These are phyloP conservation scores for Bicyclus anynana DNA, from an alignment of 1,140 invertebrate species.

Conservation along the genomic window DNA sequence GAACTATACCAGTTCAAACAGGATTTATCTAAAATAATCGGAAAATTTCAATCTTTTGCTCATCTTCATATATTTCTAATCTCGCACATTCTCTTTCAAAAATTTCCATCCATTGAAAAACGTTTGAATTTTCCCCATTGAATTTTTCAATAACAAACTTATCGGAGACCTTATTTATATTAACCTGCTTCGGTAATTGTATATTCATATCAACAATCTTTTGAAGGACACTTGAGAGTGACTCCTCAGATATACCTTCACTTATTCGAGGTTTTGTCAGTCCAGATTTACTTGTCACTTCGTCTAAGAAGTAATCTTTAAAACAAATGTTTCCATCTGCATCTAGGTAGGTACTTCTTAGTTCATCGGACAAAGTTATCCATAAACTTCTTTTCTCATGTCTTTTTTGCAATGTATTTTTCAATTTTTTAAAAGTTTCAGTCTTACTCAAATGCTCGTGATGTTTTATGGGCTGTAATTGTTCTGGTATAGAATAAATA, in stretches of 20 bases:
- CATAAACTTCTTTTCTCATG: slow-evolving; percentile 40
- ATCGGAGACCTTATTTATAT: slow-evolving; percentile 23
- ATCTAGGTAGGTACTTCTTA: slow-evolving; percentile 40
- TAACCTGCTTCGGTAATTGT: slow-evolving; percentile 24
- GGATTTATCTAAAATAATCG: slow-evolving; percentile 37
- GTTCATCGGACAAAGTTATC: slow-evolving; percentile 35
- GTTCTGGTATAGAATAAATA: slow-evolving; percentile 30
- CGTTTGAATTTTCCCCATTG: slow-evolving; percentile 32
- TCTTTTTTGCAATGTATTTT: slow-evolving; percentile 38
- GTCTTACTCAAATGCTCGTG: slow-evolving; percentile 24
- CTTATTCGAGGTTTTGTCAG: slow-evolving; percentile 10
- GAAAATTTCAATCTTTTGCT: slow-evolving; percentile 41
- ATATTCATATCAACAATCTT: slow-evolving; percentile 24
- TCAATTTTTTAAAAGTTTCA: slow-evolving; percentile 28
- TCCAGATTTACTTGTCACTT: too few relatives aligned
- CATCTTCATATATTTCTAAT: slow-evolving; percentile 34
- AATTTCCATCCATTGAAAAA: slow-evolving; percentile 38
- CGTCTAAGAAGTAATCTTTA: slow-evolving; percentile 42
- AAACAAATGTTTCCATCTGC: slow-evolving; percentile 41
- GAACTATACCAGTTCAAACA: slow-evolving; percentile 39
- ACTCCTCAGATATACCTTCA: slow-evolving; percentile 5
- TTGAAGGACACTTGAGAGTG: slow-evolving; percentile 28
- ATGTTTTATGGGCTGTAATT: slow-evolving; percentile 31
- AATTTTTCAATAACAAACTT: slow-evolving; percentile 35
- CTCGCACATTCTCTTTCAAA: slow-evolving; percentile 42